phyloP scores from a whole-genome alignment of 2,113 vertebrate species.

The Gracilinanus agilis region DNA sequence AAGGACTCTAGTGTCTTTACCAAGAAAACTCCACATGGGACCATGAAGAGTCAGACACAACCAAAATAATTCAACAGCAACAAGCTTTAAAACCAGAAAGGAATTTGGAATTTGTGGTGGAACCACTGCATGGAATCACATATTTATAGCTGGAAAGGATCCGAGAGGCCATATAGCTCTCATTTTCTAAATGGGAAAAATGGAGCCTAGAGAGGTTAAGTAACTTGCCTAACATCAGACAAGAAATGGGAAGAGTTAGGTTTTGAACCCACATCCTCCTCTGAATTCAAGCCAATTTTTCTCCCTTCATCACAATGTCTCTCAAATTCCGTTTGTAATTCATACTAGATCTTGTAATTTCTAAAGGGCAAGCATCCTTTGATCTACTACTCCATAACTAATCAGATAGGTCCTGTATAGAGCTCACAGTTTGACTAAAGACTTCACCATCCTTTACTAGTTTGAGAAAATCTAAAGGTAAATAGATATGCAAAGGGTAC shows the following conservation, averaged over 20 bases:
- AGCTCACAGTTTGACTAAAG: background rate
- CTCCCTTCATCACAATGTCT: background rate
- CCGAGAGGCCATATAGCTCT: background rate
- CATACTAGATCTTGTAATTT: background rate
- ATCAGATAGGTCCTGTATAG: conserved; percentile 9
- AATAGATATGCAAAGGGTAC: conserved; percentile 3
- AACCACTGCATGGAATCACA: too few relatives aligned
- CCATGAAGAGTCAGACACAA: too few relatives aligned
- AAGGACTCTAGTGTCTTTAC: too few relatives aligned
- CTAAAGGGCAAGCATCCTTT: background rate
- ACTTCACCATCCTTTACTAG: conserved; percentile 1
- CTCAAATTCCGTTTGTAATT: background rate
- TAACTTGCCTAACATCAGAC: background rate
- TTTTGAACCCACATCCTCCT: background rate
- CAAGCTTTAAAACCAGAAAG: too few relatives aligned
- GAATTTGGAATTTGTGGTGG: background rate
- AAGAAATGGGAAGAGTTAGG: background rate
- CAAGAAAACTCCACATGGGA: too few relatives aligned
- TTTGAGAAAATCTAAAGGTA: conserved; percentile 19
- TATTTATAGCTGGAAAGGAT: background rate
- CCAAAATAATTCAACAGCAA: too few relatives aligned
- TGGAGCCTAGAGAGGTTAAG: background rate
- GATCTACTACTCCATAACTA: background rate
- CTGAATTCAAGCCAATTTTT: background rate
- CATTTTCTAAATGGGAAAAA: too few relatives aligned